phyloP scores from a whole-genome alignment of 2,888 invertebrate genomes.

The Thymelicus lineola region DNA sequence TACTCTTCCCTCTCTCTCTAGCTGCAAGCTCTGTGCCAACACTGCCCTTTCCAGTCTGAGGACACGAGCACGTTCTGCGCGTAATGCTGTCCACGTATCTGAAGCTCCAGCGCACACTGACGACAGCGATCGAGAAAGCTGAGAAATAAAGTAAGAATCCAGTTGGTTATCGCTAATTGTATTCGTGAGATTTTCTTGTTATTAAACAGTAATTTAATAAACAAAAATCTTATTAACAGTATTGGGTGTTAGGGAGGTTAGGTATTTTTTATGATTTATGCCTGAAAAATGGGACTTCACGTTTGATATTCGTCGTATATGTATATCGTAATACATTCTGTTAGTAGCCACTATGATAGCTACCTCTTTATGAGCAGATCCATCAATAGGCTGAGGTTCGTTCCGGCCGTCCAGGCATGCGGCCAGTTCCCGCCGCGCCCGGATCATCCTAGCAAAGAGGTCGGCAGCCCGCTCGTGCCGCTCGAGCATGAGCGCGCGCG shows the following conservation, averaged over 20 bases:
- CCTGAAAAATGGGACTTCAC: too few relatives aligned
- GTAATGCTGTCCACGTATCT: slow-evolving; percentile 72
- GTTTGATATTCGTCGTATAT: neutral
- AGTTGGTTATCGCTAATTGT: neutral
- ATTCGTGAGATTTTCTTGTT: too few relatives aligned
- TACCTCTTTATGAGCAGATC: slow-evolving; percentile 56
- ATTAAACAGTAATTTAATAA: too few relatives aligned
- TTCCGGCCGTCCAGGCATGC: slow-evolving; percentile 57
- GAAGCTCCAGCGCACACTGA: slow-evolving; percentile 65
- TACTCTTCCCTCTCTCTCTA: slow-evolving; percentile 70
- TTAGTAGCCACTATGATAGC: neutral
- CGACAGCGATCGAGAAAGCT: slow-evolving; percentile 69
- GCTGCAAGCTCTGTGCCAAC: slow-evolving; percentile 67
- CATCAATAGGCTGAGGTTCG: slow-evolving; percentile 55
- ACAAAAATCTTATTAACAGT: too few relatives aligned
- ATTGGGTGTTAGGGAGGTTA: too few relatives aligned
- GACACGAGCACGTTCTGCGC: slow-evolving; percentile 71
- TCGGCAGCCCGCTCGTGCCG: slow-evolving; percentile 74
- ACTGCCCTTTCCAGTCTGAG: slow-evolving; percentile 72
- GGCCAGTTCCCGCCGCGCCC: slow-evolving; percentile 64
- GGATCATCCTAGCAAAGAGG: slow-evolving; percentile 64
- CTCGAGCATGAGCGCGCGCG: slow-evolving; percentile 76
- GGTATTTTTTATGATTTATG: too few relatives aligned
- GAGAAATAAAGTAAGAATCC: slow-evolving; percentile 19
- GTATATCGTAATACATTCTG: too few relatives aligned